Conservation (phyloP, 2,113 vertebrate genomes). For the Pangasianodon gigas region DNA sequence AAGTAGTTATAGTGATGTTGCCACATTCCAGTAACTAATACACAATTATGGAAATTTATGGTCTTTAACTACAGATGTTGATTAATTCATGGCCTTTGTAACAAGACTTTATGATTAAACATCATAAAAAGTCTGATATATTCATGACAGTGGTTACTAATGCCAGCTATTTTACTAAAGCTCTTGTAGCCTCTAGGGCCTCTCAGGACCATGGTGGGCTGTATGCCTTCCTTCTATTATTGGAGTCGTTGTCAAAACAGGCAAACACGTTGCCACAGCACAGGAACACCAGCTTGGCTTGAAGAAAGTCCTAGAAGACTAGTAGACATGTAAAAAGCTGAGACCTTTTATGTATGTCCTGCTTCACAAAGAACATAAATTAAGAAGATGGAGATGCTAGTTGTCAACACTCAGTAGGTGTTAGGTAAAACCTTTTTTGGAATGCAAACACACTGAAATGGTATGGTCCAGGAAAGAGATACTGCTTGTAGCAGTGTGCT, state of each 20-base stretch:
- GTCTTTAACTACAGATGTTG: background rate
- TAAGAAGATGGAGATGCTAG: background rate
- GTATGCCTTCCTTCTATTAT: conserved; percentile 5
- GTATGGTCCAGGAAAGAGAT: background rate
- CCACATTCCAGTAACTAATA: background rate
- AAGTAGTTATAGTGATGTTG: background rate
- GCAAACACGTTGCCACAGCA: conserved; percentile 18
- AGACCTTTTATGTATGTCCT: background rate
- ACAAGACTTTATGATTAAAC: background rate
- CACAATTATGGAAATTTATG: background rate
- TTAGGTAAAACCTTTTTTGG: background rate
- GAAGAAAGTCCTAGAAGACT: background rate
- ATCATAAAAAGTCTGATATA: background rate
- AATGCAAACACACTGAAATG: background rate
- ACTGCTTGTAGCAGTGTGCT: background rate
- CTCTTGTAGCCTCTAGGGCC: background rate
- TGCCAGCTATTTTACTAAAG: background rate
- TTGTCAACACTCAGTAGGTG: background rate
- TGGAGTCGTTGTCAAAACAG: conserved; percentile 35
- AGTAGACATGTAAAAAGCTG: background rate
- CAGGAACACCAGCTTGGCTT: background rate
- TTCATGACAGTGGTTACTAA: background rate
- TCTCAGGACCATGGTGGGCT: background rate
- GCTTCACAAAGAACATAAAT: background rate
- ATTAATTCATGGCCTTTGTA: background rate